Evolutionary conservation across 2,113 vertebrate genomes (phyloP), one percentile per base, ranked within the genome.

Genomic region (Chinchilla lanigera): DNA sequence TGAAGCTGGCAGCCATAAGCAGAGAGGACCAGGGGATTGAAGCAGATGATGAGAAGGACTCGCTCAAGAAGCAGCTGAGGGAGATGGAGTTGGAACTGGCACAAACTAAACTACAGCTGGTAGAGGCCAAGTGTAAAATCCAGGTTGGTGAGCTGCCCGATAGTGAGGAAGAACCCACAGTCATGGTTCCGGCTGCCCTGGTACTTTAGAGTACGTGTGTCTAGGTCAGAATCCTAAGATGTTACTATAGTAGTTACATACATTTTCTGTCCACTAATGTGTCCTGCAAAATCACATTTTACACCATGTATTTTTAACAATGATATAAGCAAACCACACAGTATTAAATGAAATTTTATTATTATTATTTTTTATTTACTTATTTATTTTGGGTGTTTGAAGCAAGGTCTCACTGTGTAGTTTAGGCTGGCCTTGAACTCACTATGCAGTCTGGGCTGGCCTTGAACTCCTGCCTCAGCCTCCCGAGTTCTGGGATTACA

Each of bases 111-210:
- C 99, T 99, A 96, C 99, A 99, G 98, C 99, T 99, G 94, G 99
- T 99, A 98, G 99, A 99, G 98, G 99, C 99, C 98, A 99, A 99
- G 98, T 99, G 99, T 95, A 99, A 99, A 98, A 99, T 99, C 94
- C 99, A 99, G 99, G 99, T 99, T 95, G 0, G 95, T 95, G n/a
- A 94, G 69, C 47, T 14, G 50, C 35, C 47, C 30, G 24, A 47
- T 7, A 73, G 2, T 20, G 44, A 20, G n/a, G 52, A 52, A 41
- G 20, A 73, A 30, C 0, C 1, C 78, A 17, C 8, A 41, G 50
- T 24, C 7, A 5, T n/a, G 86, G 6, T 2, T 50, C 17, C 9
- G 22, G 52, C 30, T 50, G 4, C 41, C 44, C 65, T 26, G 2
- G 8, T 14, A 19, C 44, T 52, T 75, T 3, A 33, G 67, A 63